Evolutionary conservation across 1,140 invertebrate genomes (phyloP).

Genomic region (Sesamia nonagrioides): DNA sequence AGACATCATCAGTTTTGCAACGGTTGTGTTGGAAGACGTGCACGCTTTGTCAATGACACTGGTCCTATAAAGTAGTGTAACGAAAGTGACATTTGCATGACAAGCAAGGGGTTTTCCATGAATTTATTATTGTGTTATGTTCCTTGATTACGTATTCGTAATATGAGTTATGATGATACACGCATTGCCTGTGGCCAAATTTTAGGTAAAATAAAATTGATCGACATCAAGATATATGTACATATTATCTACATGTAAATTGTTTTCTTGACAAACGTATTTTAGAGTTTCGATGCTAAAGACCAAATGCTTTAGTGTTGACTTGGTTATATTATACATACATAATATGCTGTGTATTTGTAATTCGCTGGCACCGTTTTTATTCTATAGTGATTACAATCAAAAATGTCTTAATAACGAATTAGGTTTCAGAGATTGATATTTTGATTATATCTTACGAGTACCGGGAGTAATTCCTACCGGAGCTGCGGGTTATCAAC

Average conservation of each 20-base stretch:
- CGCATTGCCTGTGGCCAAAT: no score
- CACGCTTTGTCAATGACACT: constrained; percentile 39
- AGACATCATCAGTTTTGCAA: constrained; percentile 39
- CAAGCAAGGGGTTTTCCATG: constrained; percentile 41
- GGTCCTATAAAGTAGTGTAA: constrained; percentile 43
- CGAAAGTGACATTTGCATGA: constrained; percentile 47
- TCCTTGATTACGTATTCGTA: not conserved
- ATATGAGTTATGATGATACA: constrained; percentile 17
- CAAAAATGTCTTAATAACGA: no score
- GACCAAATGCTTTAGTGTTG: not conserved
- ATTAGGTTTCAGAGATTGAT: no score
- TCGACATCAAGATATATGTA: no score
- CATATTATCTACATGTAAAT: no score
- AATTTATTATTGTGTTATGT: constrained; percentile 34
- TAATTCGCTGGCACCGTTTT: not conserved
- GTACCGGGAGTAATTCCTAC: no score
- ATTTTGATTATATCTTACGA: no score
- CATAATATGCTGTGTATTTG: not conserved
- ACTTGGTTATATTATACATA: not conserved
- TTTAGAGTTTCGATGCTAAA: no score
- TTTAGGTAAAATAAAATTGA: no score
- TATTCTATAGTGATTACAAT: no score
- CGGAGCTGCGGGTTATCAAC: no score
- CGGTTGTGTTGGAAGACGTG: constrained; percentile 26
- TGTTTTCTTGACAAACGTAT: no score